A percentile compares a stretch with the other conserved stretches of the same genome.
Evolutionary conservation across 2,797 vertebrate genomes (phyloP).

Genomic region (Galago senegalensis): DNA sequence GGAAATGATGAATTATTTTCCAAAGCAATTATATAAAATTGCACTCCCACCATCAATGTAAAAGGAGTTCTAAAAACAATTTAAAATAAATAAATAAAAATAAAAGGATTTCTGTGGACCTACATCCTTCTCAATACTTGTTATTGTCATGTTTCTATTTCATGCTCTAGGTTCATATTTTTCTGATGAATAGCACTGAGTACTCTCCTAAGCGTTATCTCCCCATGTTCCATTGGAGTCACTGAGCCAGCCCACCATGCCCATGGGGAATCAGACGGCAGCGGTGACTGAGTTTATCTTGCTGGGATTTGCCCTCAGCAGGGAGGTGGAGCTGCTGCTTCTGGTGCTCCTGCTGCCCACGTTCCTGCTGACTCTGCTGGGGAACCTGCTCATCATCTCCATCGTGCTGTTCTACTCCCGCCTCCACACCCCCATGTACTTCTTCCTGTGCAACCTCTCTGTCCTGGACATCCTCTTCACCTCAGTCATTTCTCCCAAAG

Average conservation of each 20-base stretch:
- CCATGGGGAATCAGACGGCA: neutral
- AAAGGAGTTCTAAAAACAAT: neutral
- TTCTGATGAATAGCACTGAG: neutral
- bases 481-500: slow-evolving; percentile 54
- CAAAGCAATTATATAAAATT: neutral
- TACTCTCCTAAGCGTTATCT: neutral
- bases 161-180: neutral
- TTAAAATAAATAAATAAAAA: too few species aligned
- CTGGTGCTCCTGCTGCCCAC: slow-evolving; percentile 11
- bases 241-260: neutral
- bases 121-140: neutral
- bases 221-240: neutral
- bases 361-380: slow-evolving; percentile 36
- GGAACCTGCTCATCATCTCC: slow-evolving; percentile 62
- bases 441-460: slow-evolving; percentile 61
- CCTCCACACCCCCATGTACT: slow-evolving; percentile 9
- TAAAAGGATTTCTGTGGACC: neutral
- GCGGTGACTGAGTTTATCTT: neutral
- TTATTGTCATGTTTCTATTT: neutral
- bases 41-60: neutral
- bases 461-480: slow-evolving; percentile 67
- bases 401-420: neutral
- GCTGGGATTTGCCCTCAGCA: slow-evolving; percentile 51
- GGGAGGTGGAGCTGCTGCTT: slow-evolving; percentile 13
- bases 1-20: neutral